Base-by-base conservation (phyloP, 2,888 invertebrate genomes). In the Sinhomidia bicolor region DNA sequence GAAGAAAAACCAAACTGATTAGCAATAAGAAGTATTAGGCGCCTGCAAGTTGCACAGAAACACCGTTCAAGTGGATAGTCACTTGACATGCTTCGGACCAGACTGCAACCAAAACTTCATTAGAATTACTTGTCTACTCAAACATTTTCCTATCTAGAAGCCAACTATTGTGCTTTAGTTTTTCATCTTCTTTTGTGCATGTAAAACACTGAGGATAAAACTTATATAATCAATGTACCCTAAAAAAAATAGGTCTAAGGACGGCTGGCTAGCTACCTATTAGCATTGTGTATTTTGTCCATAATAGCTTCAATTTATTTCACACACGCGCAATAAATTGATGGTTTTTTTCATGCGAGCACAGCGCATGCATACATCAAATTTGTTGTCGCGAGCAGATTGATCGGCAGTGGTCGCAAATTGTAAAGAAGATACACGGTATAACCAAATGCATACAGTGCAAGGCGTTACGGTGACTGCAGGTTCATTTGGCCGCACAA, bases 231-330 rank as follows among this genome's bases (percentile, higher is more conserved):
- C 20, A 23, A 23, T 44, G n/a, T n/a, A n/a, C 68, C 26, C 14
- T 71, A 54, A 76, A 12, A 84, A 84, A n/a, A n/a, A n/a, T 84
- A 60, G 84, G 84, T 60, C 76, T 74, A 84, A 84, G 84, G 84
- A 36, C 76, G 29, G 84, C 60, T 9, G 17, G 60, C 14, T 60
- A 26, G 9, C 14, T 65, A 32, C 3, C 32, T 32, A 32, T 32
- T 32, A 14, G 20, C 12, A 23, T 60, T 17, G 2, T 4, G 3
- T 0, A 10, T 20, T 0, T 60, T 60, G 23, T 3, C n/a, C 10
- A 3, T 65, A 29, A 65, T 65, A 65, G 32, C 23, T 60, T 23
- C 6, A 1, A 26, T 60, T 5, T 26, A 60, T 60, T 60, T 60
- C 10, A 26, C 23, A 23, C 14, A 9, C n/a, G n/a, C n/a, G 23